phyloP scores from a whole-genome alignment of 37 sponge, comb jelly and placozoan species.

The Theonella swinhoei region DNA sequence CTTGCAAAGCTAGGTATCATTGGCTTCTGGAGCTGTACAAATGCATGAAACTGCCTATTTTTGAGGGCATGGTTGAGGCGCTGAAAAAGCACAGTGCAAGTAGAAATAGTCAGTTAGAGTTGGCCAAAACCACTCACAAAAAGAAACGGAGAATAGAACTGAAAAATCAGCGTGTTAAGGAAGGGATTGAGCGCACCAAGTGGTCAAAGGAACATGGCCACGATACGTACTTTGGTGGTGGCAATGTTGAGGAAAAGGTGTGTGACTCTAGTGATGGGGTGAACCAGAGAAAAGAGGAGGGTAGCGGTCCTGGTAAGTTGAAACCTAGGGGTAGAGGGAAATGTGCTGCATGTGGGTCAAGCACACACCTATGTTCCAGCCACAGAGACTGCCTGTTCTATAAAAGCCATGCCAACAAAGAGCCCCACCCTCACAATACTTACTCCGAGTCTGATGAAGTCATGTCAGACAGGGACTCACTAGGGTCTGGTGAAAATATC shows the following conservation, averaged over 20 bases:
- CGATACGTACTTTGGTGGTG: neutral
- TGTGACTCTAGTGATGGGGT: neutral
- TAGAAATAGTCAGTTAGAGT: neutral
- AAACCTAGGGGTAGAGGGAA: neutral
- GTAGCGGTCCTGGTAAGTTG: neutral
- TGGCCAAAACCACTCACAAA: neutral
- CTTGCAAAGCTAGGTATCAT: constrained; percentile 9
- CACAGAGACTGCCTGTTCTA: neutral
- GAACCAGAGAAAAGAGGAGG: neutral
- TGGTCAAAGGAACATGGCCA: constrained; percentile 19
- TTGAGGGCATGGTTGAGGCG: constrained; percentile 2
- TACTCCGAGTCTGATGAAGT: neutral
- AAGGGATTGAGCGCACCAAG: neutral
- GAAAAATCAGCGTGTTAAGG: neutral
- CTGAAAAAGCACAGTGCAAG: neutral
- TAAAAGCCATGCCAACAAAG: neutral
- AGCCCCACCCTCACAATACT: neutral
- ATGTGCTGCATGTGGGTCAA: constrained; percentile 1
- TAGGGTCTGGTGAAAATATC: neutral
- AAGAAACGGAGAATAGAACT: constrained; percentile 4
- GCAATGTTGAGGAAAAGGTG: neutral
- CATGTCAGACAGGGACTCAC: neutral
- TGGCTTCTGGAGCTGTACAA: constrained; percentile 24
- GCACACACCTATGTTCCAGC: constrained; percentile 5
- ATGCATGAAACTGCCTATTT: constrained; percentile 1